A percentile compares a stretch with the other conserved stretches of the same genome.
These are phyloP conservation scores for Seladonia tumulorum DNA, from an alignment of 2,888 invertebrate species.

Conservation along the genomic window DNA sequence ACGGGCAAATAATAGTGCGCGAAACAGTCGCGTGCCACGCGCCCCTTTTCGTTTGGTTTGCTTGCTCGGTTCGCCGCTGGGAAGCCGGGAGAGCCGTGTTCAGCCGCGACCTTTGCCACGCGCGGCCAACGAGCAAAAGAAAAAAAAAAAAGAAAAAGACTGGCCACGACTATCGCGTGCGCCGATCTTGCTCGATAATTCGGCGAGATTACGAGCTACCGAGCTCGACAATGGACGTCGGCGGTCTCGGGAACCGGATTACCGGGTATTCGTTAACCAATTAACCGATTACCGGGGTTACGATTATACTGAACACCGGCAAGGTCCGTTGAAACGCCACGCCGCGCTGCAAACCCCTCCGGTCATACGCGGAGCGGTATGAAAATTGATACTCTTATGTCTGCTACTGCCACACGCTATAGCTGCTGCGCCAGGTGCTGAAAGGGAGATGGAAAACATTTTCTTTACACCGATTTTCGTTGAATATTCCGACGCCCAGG, in stretches of 20 bases:
- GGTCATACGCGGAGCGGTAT: constrained; percentile 9
- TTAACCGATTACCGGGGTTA: constrained; percentile 15
- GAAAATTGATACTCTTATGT: constrained; percentile 21
- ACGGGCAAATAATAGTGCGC: constrained; percentile 76
- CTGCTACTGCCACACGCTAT: constrained; percentile 3
- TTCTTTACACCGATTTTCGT: neutral
- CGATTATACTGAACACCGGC: neutral
- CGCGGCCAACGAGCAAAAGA: neutral
- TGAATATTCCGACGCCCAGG: neutral
- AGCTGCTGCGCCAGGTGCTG: neutral
- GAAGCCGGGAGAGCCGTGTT: neutral
- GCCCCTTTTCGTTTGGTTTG: constrained; percentile 23
- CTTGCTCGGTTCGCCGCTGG: constrained; percentile 26
- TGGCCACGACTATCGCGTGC: neutral
- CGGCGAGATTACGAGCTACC: constrained; percentile 42
- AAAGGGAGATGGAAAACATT: neutral
- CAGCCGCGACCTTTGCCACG: constrained; percentile 32
- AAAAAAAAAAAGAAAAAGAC: neutral
- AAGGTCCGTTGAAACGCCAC: neutral
- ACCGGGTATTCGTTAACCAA: constrained; percentile 18
- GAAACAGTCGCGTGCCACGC: constrained; percentile 50
- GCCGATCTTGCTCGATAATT: constrained; percentile 36
- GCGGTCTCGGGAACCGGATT: neutral
- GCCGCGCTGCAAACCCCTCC: neutral
- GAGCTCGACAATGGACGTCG: constrained; percentile 16